A percentile compares a stretch with the other conserved stretches of the same genome.
phyloP scores from a whole-genome alignment of 2,113 vertebrate species.

The Bucco capensis region DNA sequence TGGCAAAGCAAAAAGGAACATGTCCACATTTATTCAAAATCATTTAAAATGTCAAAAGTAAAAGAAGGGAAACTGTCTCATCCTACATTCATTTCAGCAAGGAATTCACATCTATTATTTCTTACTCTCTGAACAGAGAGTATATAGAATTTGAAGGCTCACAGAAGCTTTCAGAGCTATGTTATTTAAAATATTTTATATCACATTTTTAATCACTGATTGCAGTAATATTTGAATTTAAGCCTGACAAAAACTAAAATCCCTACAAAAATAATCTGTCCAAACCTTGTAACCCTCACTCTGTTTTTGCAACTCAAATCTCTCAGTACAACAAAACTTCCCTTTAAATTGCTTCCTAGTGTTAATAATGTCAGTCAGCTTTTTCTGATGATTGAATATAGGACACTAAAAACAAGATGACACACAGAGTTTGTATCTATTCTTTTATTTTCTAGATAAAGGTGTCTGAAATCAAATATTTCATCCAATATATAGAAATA shows the following conservation, averaged over 20 bases:
- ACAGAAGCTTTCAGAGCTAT: neutral
- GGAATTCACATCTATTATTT: neutral
- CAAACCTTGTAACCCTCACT: neutral
- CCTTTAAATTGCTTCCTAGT: neutral
- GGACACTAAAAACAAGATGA: neutral
- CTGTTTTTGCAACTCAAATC: neutral
- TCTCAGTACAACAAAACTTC: neutral
- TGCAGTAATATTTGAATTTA: neutral
- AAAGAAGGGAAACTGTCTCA: neutral
- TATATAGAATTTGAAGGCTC: neutral
- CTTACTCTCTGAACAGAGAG: neutral
- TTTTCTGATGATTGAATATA: neutral
- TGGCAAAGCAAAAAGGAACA: neutral
- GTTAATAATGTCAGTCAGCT: neutral
- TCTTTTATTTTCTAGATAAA: neutral
- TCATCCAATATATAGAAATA: neutral
- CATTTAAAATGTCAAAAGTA: neutral
- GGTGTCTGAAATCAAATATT: neutral
- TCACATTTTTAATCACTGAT: neutral
- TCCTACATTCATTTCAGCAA: neutral
- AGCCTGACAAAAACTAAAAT: neutral
- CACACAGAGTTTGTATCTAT: neutral
- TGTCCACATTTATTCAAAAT: neutral
- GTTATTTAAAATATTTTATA: neutral
- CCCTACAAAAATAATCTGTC: neutral